Base-by-base conservation (phyloP, 2,888 invertebrate species). In the Pheosia tremula region DNA sequence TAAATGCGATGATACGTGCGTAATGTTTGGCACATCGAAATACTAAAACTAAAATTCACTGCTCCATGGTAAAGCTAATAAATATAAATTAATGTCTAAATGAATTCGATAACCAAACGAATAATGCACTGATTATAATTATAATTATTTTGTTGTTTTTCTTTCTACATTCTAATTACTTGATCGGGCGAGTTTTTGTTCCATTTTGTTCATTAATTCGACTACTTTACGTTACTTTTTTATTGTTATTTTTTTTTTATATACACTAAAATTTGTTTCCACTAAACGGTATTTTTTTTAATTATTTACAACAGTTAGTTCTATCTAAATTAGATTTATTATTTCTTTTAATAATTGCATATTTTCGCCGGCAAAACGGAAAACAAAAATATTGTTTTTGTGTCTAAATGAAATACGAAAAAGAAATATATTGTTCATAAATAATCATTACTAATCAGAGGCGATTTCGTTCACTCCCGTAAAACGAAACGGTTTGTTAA, bases 111-210 rank as follows among this genome's bases (percentile, higher is more conserved):
- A 86, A 87, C 78, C 78, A 84, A 88, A 86, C 84, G 84, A 87
- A 86, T 81, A 80, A 82, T 83, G 81, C 84, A 89, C 85, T 93
- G 93, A 92, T 91, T 91, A 24, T 84, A 84, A 80, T 75, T 78
- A 80, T 84, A 84, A 83, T 85, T 88, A 84, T 82, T 56, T 87
- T 84, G 73, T 77, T 69, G 63, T 78, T 72, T 81, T 61, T 78
- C 70, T 82, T 65, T 79, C 88, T 91, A 90, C 81, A 78, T 80
- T 80, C 88, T 92, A 90, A 87, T 86, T 87, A 87, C 79, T 90
- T 91, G 89, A 86, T 91, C 90, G 86, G 88, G 93, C 93, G 93
- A 93, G 93, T 91, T 85, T 87, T 86, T 91, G 93, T 93, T 93
- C 93, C 93, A 87, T 88, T 86, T 91, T 87, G 84, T 86, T 89